phyloP scores from a whole-genome alignment of 2,113 vertebrate genomes.

The Eurypyga helias region DNA sequence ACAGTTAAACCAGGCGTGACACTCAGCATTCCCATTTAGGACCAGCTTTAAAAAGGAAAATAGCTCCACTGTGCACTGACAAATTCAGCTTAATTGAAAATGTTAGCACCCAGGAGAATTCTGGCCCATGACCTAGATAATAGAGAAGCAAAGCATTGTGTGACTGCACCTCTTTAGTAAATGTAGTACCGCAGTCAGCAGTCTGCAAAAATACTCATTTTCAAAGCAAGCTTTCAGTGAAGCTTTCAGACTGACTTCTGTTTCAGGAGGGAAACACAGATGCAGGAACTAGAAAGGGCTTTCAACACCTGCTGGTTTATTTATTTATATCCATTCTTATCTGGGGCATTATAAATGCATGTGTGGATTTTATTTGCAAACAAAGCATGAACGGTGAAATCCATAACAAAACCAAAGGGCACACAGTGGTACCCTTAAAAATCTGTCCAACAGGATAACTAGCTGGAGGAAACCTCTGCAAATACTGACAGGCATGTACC shows the following conservation, averaged over 20 bases:
- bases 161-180: background rate
- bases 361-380: background rate
- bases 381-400: background rate
- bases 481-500: background rate
- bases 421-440: background rate
- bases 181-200: background rate
- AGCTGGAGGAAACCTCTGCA: background rate
- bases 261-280: background rate
- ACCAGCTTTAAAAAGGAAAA: conserved; percentile 40
- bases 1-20: background rate
- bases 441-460: background rate
- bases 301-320: background rate
- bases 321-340: background rate
- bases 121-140: conserved; percentile 26
- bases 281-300: background rate
- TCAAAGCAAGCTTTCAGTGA: conserved; percentile 55
- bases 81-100: conserved; percentile 38
- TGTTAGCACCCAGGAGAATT: conserved; percentile 1
- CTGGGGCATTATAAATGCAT: background rate
- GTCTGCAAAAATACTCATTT: conserved; percentile 47
- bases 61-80: background rate
- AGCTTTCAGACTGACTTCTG: conserved; percentile 38
- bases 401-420: background rate
- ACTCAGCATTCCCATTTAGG: conserved; percentile 33
- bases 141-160: conserved; percentile 16